Percentiles rank a stretch among this genome's conserved stretches.
Evolutionary conservation across 1,140 invertebrate species (phyloP).

Genomic region (Neodiprion virginianus): DNA sequence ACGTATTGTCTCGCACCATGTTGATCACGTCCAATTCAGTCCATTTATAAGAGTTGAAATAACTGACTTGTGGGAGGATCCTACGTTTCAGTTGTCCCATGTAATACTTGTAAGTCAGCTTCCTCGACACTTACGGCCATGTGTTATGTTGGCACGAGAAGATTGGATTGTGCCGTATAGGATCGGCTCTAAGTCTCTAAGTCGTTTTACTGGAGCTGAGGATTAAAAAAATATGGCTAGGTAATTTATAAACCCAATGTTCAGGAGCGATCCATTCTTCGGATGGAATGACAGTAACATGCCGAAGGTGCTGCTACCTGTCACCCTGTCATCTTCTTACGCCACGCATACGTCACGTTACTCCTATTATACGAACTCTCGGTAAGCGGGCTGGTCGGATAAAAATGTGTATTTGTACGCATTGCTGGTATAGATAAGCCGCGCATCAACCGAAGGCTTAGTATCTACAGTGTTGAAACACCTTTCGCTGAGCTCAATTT

Average conservation of each 20-base stretch:
- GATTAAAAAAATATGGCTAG: neutral
- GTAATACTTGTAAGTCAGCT: too few species aligned
- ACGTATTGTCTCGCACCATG: too few species aligned
- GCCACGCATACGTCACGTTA: neutral
- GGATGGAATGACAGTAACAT: constrained; percentile 5
- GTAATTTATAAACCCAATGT: neutral
- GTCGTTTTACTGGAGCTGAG: neutral
- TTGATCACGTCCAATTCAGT: too few species aligned
- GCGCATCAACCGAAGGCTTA: too few species aligned
- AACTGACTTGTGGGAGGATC: too few species aligned
- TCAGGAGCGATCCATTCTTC: neutral
- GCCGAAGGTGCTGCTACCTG: constrained; percentile 1
- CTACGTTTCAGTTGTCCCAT: too few species aligned
- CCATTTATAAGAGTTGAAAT: too few species aligned
- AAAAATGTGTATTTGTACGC: neutral
- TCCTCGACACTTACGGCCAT: too few species aligned
- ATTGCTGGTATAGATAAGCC: neutral
- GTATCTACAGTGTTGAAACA: too few species aligned
- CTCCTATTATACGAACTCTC: neutral
- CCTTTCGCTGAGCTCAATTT: too few species aligned
- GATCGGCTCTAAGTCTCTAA: neutral
- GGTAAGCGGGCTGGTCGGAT: neutral
- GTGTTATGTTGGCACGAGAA: neutral
- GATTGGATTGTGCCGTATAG: neutral
- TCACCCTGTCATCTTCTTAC: neutral